Base-by-base conservation (phyloP, 2,888 invertebrate species). In the Hermaeophaga mercurialis region DNA sequence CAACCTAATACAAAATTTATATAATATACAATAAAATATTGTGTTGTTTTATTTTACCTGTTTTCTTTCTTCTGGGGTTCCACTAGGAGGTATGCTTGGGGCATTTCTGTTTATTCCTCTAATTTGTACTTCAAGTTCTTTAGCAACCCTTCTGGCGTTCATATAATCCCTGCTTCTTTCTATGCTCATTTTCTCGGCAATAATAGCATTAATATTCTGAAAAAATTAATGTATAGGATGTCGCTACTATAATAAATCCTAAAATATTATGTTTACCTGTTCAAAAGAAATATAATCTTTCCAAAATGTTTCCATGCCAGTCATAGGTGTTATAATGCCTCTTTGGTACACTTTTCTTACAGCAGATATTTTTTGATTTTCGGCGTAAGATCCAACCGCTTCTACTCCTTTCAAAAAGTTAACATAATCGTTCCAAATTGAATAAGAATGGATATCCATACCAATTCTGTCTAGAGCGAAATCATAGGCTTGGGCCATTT, bases 401-500 rank as follows among this genome's bases (percentile, higher is more conserved):
- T 98, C 98, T 0, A 96, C 96, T 44, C 91, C 87, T 76, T 96
- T 98, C 56, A 99, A 80, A 76, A 99, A 99, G 38, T 88, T 89
- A 0, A 99, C 93, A 73, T 99, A 99, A 73, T 99, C 99, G 71
- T 92, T 91, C 96, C 98, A 99, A 59, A 99, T 93, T 6, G 91
- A 89, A 76, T 93, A 96, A 0, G 97, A 94, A 79, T 96, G 94
- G 67, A 97, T 90, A 74, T 99, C 99, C 87, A 99, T 89, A 0
- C 99, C 99, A 65, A 99, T 97, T 80, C 98, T 97, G 63, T 99
- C 99, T 63, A 99, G 79, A 0, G 99, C 98, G 79, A 99, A 99
- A 79, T 99, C 98, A 77, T 98, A 99, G 0, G 99, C 98, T 77
- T 99, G 96, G 0, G 98, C 98, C 92, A 99, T 94, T 81, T 97